A percentile compares a stretch with the other conserved stretches of the same genome.
These are phyloP conservation scores for Threskiornis aethiopicus DNA, from an alignment of 2,797 vertebrate species.

Conservation along the genomic window DNA sequence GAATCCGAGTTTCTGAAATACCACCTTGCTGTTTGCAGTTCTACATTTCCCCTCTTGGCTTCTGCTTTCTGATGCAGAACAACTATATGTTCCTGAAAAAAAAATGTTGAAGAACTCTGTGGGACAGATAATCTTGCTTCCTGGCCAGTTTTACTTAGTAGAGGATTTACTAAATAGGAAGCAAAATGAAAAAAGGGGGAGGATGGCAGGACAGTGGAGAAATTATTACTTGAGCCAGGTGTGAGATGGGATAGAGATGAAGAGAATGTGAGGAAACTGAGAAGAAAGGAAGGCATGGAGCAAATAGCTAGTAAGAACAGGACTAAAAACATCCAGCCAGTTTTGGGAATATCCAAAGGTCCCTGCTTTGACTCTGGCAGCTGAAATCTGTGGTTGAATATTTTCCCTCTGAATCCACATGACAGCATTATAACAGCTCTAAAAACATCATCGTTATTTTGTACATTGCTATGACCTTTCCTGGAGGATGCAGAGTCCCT, in stretches of 20 bases:
- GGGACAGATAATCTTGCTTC: not conserved
- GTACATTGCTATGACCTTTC: not conserved
- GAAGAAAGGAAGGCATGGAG: not conserved
- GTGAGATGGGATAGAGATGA: not conserved
- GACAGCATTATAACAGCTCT: not conserved
- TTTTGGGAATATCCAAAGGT: not conserved
- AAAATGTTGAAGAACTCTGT: not conserved
- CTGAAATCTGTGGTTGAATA: conserved; percentile 11
- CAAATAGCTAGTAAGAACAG: not conserved
- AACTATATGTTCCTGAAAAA: not conserved
- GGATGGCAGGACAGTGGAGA: not conserved
- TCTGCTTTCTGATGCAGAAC: not conserved
- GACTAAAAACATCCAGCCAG: not conserved
- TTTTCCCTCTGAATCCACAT: conserved; percentile 11
- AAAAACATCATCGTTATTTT: not conserved
- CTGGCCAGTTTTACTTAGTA: not conserved
- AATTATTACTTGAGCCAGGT: not conserved
- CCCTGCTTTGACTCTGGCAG: not conserved
- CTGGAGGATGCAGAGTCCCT: not conserved
- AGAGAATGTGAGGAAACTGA: not conserved
- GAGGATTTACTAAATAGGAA: not conserved
- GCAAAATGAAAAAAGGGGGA: not conserved
- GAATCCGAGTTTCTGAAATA: not conserved
- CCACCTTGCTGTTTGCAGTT: not conserved
- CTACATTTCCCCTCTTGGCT: not conserved